Percentiles rank a stretch among this genome's conserved stretches.
Evolutionary conservation across 2,888 invertebrate species (phyloP).

Genomic region (Agrochola lychnidis): DNA sequence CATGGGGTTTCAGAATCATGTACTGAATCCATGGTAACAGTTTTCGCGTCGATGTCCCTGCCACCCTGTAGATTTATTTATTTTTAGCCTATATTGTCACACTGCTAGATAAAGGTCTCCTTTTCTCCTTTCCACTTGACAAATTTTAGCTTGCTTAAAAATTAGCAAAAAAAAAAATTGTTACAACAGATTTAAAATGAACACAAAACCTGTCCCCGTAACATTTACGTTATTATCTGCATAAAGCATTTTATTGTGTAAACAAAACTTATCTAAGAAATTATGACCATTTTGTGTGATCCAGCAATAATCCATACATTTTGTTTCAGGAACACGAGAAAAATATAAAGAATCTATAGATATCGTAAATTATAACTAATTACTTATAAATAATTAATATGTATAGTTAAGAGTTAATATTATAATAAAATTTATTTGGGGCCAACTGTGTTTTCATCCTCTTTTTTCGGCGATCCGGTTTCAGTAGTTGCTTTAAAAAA

Average conservation of each 20-base stretch:
- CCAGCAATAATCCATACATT: constrained; percentile 1
- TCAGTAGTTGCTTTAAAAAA: neutral
- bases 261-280: neutral
- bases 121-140: no score
- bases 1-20: no score
- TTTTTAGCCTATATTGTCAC: no score
- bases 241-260: neutral
- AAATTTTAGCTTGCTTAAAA: no score
- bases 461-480: neutral
- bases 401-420: constrained; percentile 49
- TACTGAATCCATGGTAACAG: no score
- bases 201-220: neutral
- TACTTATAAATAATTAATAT: constrained; percentile 45
- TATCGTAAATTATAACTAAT: constrained; percentile 52
- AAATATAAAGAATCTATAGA: constrained; percentile 56
- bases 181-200: no score
- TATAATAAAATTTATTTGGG: constrained; percentile 70
- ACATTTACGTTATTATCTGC: constrained; percentile 1
- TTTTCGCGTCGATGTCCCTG: no score
- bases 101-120: no score
- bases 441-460: constrained; percentile 60
- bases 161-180: no score
- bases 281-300: constrained; percentile 3
- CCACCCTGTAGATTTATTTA: no score
- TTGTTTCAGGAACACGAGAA: constrained; percentile 57